A percentile compares a stretch with the other conserved stretches of the same genome.
These are phyloP conservation scores for Chionis minor DNA, from an alignment of 2,113 vertebrate species.

Conservation along the genomic window DNA sequence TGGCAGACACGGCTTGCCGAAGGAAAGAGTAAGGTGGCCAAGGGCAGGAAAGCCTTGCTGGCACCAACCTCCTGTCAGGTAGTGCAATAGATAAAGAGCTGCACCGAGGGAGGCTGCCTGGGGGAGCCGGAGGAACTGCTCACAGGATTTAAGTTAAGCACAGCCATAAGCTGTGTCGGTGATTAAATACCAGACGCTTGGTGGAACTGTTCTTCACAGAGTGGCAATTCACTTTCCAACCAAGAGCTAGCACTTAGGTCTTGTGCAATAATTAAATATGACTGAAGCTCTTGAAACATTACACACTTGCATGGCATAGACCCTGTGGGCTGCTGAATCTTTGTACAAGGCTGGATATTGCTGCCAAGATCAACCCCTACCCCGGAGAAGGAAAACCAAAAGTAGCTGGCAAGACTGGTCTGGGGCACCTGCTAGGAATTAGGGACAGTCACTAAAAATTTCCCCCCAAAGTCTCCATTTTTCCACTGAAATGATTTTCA, in stretches of 20 bases:
- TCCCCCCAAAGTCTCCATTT: background rate
- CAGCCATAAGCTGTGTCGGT: background rate
- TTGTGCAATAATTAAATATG: background rate
- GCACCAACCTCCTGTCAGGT: rapidly evolving
- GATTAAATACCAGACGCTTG: background rate
- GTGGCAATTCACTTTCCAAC: background rate
- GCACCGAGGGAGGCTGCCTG: background rate
- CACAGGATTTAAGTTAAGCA: background rate
- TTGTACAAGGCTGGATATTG: background rate
- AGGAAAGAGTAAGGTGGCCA: background rate
- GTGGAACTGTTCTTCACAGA: background rate
- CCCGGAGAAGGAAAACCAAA: background rate
- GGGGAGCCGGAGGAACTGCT: background rate
- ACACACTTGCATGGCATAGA: background rate
- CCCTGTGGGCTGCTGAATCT: background rate
- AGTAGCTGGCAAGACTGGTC: rapidly evolving
- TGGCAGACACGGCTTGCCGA: rapidly evolving
- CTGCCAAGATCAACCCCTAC: background rate
- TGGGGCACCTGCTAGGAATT: background rate
- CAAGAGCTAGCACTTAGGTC: background rate
- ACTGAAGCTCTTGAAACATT: background rate
- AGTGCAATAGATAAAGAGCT: background rate
- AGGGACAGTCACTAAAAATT: background rate
- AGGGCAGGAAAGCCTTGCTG: background rate
- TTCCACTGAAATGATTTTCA: background rate